Base-by-base conservation (phyloP, 2,797 vertebrate species). In the Rhincodon typus region DNA sequence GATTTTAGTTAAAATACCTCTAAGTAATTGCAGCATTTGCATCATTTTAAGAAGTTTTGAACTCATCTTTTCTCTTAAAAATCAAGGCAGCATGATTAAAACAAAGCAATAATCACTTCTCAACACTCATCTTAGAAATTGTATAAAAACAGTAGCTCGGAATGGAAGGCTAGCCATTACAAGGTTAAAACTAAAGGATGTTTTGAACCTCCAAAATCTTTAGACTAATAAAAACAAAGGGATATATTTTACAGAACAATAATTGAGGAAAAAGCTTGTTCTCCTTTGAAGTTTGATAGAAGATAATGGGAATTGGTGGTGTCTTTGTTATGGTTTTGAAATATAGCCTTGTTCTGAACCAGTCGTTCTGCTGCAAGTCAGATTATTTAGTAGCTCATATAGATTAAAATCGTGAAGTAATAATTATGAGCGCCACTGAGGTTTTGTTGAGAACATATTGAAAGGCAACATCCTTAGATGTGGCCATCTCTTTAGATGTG, bases 251-350 rank as follows among this genome's bases (percentile, higher is more conserved):
- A n/a, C 90, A 10, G n/a, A 93, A 42, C n/a, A 93, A 69, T 93
- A 93, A 62, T 66, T 38, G n/a, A 69, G 66, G 62, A 93, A 93
- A 93, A 66, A n/a, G 19, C 67, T 93, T 93, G 88, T 91, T 53
- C 34, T 50, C 94, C 67, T 95, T 95, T 95, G 72, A 95, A 95
- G 94, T 95, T 95, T 74, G 67, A 95, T 95, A 57, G 94, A 50
- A 95, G 94, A 95, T 95, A 95, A 77, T 77, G 50, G 46, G 46
- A 50, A 66, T 74, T 77, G 7, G 70, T 77, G 67, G 27, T 95
- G 94, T 53, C 94, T 77, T 46, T 46, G 42, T 77, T 95, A 77
- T n/a, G 17, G 70, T n/a, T 74, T 15, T 95, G 94, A 95, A 95
- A 95, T 95, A 95, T 95, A n/a, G 70, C 27, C 50, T 53, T 95